Conservation (phyloP, 2,797 vertebrate species). For the Gymnocypris eckloni region DNA sequence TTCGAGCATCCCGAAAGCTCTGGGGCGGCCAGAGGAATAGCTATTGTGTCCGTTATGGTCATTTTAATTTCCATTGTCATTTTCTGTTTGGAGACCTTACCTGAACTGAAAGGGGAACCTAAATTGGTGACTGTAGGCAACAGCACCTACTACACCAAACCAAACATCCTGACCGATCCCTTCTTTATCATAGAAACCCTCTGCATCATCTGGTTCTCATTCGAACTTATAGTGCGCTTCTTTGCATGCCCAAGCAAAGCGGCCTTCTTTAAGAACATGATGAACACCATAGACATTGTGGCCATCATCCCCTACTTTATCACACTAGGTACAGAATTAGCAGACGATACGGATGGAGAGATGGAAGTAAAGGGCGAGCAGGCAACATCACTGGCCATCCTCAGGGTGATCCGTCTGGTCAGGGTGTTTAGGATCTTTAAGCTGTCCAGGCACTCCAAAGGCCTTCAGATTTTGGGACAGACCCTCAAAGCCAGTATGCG, state of each 20-base stretch:
- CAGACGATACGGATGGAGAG: slow-evolving; percentile 84
- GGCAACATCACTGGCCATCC: slow-evolving; percentile 97
- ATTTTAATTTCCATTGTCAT: slow-evolving; percentile 99
- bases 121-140: slow-evolving; percentile 82
- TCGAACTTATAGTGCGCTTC: slow-evolving; percentile 97
- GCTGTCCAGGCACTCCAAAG: slow-evolving; percentile 98
- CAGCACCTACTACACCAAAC: slow-evolving; percentile 85
- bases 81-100: slow-evolving; percentile 98
- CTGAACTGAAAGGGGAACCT: slow-evolving; percentile 91
- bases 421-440: slow-evolving; percentile 99
- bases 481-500: slow-evolving; percentile 99
- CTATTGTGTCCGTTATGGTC: slow-evolving; percentile 98
- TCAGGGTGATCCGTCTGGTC: slow-evolving; percentile 99
- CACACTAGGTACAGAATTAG: slow-evolving; percentile 96
- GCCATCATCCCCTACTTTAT: slow-evolving; percentile 99
- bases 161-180: slow-evolving; percentile 94
- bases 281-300: slow-evolving; percentile 99
- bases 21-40: slow-evolving; percentile 92
- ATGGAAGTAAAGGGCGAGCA: slow-evolving; percentile 92
- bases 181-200: slow-evolving; percentile 98
- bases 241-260: slow-evolving; percentile 97
- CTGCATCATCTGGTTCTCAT: slow-evolving; percentile 99
- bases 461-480: slow-evolving; percentile 98
- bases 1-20: slow-evolving; percentile 98
- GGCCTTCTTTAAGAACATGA: slow-evolving; percentile 99